A percentile compares a stretch with the other conserved stretches of the same genome.
These are phyloP conservation scores for Craterocephalus amniculus DNA, from an alignment of 2,797 vertebrate species.

Conservation along the genomic window DNA sequence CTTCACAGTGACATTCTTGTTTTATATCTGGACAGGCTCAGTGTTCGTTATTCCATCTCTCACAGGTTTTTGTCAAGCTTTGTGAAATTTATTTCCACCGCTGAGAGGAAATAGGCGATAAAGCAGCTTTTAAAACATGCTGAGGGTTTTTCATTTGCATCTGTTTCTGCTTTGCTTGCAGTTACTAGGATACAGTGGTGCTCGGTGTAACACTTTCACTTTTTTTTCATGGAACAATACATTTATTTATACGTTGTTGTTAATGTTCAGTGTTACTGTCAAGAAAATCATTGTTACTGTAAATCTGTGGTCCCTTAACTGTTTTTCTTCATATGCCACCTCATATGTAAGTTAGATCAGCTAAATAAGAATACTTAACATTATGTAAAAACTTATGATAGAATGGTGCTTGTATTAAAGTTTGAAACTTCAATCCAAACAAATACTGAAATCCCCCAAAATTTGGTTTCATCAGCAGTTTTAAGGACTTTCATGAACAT, in stretches of 20 bases:
- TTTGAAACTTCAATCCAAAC: neutral
- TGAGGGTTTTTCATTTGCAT: slow-evolving; percentile 35
- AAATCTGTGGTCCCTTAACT: slow-evolving; percentile 40
- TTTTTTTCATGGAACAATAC: slow-evolving; percentile 26
- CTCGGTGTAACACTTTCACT: slow-evolving; percentile 33
- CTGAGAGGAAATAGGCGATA: slow-evolving; percentile 34
- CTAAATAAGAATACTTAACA: neutral
- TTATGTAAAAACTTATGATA: neutral
- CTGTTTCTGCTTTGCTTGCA: slow-evolving; percentile 48
- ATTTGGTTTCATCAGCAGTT: neutral
- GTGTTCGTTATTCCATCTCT: slow-evolving; percentile 34
- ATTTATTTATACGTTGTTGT: slow-evolving; percentile 40
- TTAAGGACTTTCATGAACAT: neutral
- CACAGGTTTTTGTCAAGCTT: slow-evolving; percentile 54
- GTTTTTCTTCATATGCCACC: neutral
- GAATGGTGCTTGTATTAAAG: neutral
- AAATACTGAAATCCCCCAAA: neutral
- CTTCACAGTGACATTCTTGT: slow-evolving; percentile 59
- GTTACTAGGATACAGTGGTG: slow-evolving; percentile 40
- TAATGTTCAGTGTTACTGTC: slow-evolving; percentile 37
- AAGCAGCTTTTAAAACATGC: slow-evolving; percentile 23
- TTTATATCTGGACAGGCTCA: slow-evolving; percentile 66
- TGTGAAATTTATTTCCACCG: slow-evolving; percentile 41
- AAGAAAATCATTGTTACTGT: slow-evolving; percentile 40
- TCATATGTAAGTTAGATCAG: neutral